Base-by-base conservation (phyloP, 1,140 invertebrate species). In the Batillaria attramentaria region DNA sequence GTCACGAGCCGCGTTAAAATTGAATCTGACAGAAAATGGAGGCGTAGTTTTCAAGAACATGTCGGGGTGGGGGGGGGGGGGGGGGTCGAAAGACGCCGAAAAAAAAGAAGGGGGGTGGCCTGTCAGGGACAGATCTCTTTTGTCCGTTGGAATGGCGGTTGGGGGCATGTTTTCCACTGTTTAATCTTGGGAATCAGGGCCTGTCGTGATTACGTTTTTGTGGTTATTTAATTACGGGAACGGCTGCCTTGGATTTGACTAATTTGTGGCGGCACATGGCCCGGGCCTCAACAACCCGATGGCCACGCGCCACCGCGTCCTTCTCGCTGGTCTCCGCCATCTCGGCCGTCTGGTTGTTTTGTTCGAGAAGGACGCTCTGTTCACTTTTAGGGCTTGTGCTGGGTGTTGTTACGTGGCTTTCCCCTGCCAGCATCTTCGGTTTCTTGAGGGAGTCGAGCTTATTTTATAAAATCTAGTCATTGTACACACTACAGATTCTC, bases 151-250 rank as follows among this genome's bases (percentile, higher is more conserved):
- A n/a, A n/a, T n/a, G n/a, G n/a, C n/a, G n/a, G n/a, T n/a, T n/a
- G n/a, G n/a, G n/a, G n/a, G n/a, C n/a, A 31, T 62, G 57, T 31
- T 31, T 62, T 62, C 24, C 37, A 37, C 37, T 41, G 69, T 37
- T 62, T 76, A 62, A 60, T 39, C 54, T 62, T 42, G 24, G 20
- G 54, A 76, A 41, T 60, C 73, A 35, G 54, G 46, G 46, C 35
- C 54, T 42, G 69, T 72, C 69, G 28, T 72, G 69, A 72, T 72
- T 72, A 46, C 43, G 69, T 72, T 72, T 62, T 72, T 72, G 69
- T 72, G 69, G 43, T 72, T 72, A 72, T 72, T 72, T 72, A 72
- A 72, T 72, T 72, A 39, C 33, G 69, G 69, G 31, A 33, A 24
- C n/a, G 57, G 20, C 69, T 41, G 69, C 69, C 39, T 41, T 28